Evolutionary conservation across 2,888 invertebrate species (phyloP), one percentile per base, ranked within the genome.

Genomic region (Meganola albula): DNA sequence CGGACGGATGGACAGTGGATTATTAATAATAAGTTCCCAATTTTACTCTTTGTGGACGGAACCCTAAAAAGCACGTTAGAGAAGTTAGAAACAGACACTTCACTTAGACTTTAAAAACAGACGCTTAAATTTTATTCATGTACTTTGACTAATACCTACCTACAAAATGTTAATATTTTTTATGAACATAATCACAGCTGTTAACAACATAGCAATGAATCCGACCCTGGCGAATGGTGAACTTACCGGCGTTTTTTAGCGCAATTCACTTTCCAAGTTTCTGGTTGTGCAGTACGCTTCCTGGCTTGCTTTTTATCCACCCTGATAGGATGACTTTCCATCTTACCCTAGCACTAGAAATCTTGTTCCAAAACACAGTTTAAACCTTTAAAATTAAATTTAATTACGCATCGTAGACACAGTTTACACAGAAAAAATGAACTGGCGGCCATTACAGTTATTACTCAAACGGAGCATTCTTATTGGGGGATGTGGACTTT

Each of bases 361-460:
- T n/a, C n/a, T n/a, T n/a, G n/a, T n/a, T n/a, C n/a, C n/a, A n/a
- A n/a, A n/a, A n/a, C n/a, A n/a, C n/a, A n/a, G n/a, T n/a, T n/a
- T n/a, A n/a, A n/a, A n/a, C n/a, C n/a, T n/a, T n/a, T n/a, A n/a
- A n/a, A n/a, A n/a, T n/a, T n/a, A n/a, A n/a, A n/a, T n/a, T n/a
- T n/a, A n/a, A n/a, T n/a, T n/a, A n/a, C n/a, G n/a, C n/a, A n/a
- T n/a, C n/a, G n/a, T n/a, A n/a, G n/a, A n/a, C n/a, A n/a, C n/a
- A n/a, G n/a, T n/a, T n/a, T n/a, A n/a, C n/a, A n/a, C n/a, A n/a
- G n/a, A n/a, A n/a, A n/a, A n/a, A n/a, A n/a, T n/a, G n/a, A n/a
- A n/a, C n/a, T 32, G 32, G 22, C 22, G 31, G 37, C 37, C 37
- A 37, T 37, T 13, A 21, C 25, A 31, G 9, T 32, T n/a, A n/a